These are phyloP conservation scores for Aegithalos caudatus DNA, from an alignment of 2,113 vertebrate species.

Conservation along the genomic window DNA sequence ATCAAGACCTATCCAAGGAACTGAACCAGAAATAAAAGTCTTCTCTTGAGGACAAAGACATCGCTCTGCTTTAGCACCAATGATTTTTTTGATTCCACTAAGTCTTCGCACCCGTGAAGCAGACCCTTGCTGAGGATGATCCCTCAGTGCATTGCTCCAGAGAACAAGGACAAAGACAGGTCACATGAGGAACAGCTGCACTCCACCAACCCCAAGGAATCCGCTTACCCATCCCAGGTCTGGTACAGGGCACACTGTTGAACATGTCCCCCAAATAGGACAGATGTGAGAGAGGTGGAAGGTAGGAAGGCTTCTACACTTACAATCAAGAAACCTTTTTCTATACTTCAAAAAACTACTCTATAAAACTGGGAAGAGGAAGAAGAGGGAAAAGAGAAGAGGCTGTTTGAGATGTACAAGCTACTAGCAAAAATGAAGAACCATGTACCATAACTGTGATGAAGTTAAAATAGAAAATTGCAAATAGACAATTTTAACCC, in stretches of 20 bases:
- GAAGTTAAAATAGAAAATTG: background rate
- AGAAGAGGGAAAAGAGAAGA: background rate
- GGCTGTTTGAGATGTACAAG: background rate
- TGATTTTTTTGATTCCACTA: background rate
- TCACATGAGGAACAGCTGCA: background rate
- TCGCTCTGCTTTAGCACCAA: background rate
- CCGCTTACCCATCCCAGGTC: background rate
- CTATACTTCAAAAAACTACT: background rate
- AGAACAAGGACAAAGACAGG: background rate
- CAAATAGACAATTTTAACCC: background rate
- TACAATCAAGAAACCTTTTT: background rate
- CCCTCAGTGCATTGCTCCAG: background rate
- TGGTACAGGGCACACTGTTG: fast-evolving
- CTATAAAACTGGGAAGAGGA: background rate
- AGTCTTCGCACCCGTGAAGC: background rate
- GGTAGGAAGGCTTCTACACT: background rate
- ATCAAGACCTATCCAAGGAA: background rate
- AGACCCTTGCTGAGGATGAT: background rate
- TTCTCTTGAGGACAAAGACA: background rate
- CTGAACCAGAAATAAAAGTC: background rate
- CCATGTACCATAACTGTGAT: background rate
- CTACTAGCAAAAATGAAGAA: background rate
- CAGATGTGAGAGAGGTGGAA: background rate
- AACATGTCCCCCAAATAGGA: background rate
- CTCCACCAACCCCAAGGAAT: background rate